Percentiles rank a stretch among this genome's conserved stretches.
These are phyloP conservation scores for Dendronephthya gigantea DNA, from an alignment of 64 coral and sea anemone species.

Conservation along the genomic window DNA sequence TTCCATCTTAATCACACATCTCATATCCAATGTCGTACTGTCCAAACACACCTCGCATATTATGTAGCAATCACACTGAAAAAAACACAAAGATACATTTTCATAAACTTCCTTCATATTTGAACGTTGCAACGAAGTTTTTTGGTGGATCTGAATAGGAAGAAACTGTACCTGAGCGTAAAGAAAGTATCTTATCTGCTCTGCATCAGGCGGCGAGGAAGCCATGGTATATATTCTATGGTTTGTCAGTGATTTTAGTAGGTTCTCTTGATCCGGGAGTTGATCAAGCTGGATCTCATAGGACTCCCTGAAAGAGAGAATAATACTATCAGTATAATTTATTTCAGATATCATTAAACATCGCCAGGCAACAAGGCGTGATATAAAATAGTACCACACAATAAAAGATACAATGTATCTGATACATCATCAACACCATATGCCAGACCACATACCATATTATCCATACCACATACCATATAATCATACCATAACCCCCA, in stretches of 20 bases:
- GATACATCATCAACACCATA: no score
- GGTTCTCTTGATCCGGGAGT: background rate
- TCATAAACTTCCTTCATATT: no score
- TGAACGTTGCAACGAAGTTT: no score
- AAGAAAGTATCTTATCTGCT: background rate
- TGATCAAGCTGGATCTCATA: background rate
- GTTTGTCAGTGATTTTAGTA: background rate
- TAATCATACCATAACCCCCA: no score
- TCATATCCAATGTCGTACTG: background rate
- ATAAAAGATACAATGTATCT: no score
- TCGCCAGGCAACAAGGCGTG: no score
- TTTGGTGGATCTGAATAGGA: background rate
- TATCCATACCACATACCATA: no score
- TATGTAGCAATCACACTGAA: background rate
- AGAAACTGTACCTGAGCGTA: conserved; percentile 4
- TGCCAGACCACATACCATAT: no score
- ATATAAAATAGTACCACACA: no score
- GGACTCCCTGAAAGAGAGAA: background rate
- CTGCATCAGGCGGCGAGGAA: background rate
- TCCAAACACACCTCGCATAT: background rate
- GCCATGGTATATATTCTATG: conserved; percentile 8
- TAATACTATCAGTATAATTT: no score
- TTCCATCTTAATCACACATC: background rate
- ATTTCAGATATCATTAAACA: no score
- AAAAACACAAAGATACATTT: background rate